phyloP scores from a whole-genome alignment of 2,797 vertebrate species.

The Betta splendens region DNA sequence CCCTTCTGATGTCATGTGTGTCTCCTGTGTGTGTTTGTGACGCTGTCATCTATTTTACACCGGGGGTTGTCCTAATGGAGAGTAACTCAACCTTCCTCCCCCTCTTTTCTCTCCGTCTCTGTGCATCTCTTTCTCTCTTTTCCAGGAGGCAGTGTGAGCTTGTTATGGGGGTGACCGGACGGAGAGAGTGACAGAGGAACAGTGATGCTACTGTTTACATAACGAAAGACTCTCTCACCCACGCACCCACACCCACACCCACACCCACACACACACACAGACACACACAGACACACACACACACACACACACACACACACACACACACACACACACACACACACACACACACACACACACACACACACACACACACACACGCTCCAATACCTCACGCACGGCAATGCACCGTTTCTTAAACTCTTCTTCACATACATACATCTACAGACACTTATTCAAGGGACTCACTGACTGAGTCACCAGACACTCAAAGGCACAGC shows the following conservation, averaged over 20 bases:
- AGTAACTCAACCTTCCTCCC: conserved; percentile 43
- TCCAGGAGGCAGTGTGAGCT: conserved; percentile 68
- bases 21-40: conserved; percentile 19
- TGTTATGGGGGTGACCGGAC: conserved; percentile 75
- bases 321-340: conserved; percentile 29
- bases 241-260: conserved; percentile 19
- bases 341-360: conserved; percentile 15
- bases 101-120: conserved; percentile 35
- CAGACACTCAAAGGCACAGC: conserved; percentile 58
- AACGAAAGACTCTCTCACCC: conserved; percentile 54
- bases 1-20: conserved; percentile 41
- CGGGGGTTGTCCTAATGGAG: conserved; percentile 50
- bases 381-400: conserved; percentile 40
- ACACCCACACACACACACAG: conserved; percentile 24
- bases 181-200: conserved; percentile 74
- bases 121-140: conserved; percentile 50
- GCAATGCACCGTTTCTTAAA: conserved; percentile 54
- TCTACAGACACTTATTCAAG: conserved; percentile 50
- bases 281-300: not conserved
- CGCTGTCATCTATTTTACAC: conserved; percentile 47
- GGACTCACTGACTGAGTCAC: conserved; percentile 71
- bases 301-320: conserved; percentile 17
- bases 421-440: conserved; percentile 51
- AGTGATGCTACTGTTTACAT: conserved; percentile 80
- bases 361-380: conserved; percentile 26